Percentiles rank a stretch among this genome's conserved stretches.
Conservation (phyloP, 1,140 invertebrate genomes). For the Vanessa atalanta region DNA sequence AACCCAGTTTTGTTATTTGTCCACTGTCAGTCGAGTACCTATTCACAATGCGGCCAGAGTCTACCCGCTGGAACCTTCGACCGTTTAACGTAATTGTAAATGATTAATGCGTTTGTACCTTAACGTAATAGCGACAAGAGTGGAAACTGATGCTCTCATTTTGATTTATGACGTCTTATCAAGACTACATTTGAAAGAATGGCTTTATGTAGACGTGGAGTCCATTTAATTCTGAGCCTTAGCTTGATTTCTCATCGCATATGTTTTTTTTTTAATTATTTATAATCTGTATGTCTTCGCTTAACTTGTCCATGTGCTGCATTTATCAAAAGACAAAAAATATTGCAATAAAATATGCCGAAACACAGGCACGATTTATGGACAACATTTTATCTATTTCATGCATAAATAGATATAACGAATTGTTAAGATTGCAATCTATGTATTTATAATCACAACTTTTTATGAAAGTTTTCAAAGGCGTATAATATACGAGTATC, state of each 20-base stretch:
- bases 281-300: no score
- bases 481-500: not conserved
- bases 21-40: constrained; percentile 79
- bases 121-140: constrained; percentile 67
- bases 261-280: not conserved
- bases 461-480: not conserved
- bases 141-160: constrained; percentile 62
- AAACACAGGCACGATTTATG: no score
- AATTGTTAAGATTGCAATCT: not conserved
- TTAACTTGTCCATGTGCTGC: no score
- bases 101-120: constrained; percentile 76
- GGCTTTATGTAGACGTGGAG: not conserved
- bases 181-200: constrained; percentile 6
- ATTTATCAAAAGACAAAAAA: no score
- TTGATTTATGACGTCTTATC: constrained; percentile 62
- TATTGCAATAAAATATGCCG: no score
- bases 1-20: constrained; percentile 81
- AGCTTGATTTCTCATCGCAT: not conserved
- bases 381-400: not conserved
- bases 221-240: no score
- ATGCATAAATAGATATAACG: not conserved
- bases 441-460: not conserved
- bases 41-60: constrained; percentile 77
- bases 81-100: constrained; percentile 80
- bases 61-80: constrained; percentile 70